Evolutionary conservation across 1,140 invertebrate species (phyloP), one percentile per base, ranked within the genome.

Genomic region (Drosophila ficusphila): DNA sequence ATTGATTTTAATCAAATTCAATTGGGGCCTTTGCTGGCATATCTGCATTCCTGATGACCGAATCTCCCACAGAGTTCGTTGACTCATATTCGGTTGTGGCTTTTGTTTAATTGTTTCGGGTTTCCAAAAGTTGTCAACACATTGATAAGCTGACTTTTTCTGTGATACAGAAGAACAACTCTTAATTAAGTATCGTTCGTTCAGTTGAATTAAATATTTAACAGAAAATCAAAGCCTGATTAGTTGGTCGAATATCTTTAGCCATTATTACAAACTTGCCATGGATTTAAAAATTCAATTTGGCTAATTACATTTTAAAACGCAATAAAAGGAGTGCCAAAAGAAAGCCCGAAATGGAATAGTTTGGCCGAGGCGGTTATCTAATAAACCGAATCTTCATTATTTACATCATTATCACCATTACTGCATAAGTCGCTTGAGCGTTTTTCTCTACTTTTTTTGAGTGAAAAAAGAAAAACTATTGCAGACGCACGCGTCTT

Each of bases 1-100:
- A 83, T 90, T 88, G 78, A 88, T 78, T 90, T 90, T 75, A 86
- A 90, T 90, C 78, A 90, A 76, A 90, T 56, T 78, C 64, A 90
- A 81, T 90, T 90, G 64, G 56, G 29, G 47, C 18, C 60, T 51
- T 76, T 81, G 73, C 60, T 58, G 39, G 23, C 34, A 14, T 57
- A 27, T 31, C 51, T 31, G 39, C 61, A 29, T 31, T 41, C 14
- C 34, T 36, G 38, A 36, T 53, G 48, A 36, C 53, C 51, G 44
- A 65, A 67, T 67, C 62, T 65, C 16, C 39, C 7, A 1, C 21
- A 2, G 19, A 51, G 62, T 39, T 29, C 51, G n/a, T 53, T 79
- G 71, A 67, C 57, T 76, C 39, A 46, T 18, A 39, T 47, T 42
- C 16, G 33, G 72, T 25, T n/a, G 6, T 8, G 38, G 18, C 9